These are phyloP conservation scores for Cydia strobilella DNA, from an alignment of 1,140 invertebrate species.

Conservation along the genomic window DNA sequence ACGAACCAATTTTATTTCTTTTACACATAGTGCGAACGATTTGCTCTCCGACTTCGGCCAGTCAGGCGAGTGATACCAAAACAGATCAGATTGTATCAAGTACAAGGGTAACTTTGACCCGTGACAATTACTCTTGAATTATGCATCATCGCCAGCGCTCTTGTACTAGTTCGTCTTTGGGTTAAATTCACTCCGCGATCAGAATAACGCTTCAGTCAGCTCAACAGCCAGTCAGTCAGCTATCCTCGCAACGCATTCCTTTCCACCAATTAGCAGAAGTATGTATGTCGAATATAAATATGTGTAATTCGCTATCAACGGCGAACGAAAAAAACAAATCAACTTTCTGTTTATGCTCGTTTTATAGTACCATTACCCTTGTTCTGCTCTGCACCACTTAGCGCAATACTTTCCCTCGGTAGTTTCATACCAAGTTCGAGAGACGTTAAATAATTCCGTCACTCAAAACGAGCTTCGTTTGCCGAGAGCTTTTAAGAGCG, in stretches of 20 bases:
- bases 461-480: conserved; percentile 36
- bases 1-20: neutral
- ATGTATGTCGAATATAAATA: conserved; percentile 36
- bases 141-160: neutral
- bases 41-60: too few relatives aligned
- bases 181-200: neutral
- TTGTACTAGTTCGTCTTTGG: neutral
- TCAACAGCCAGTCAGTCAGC: neutral
- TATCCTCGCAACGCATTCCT: conserved; percentile 39
- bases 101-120: too few relatives aligned
- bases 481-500: conserved; percentile 51
- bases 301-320: conserved; percentile 34
- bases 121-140: too few relatives aligned
- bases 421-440: conserved; percentile 2
- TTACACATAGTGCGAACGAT: too few relatives aligned
- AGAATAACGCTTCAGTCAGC: neutral
- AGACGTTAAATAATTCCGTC: conserved; percentile 34
- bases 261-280: conserved; percentile 43
- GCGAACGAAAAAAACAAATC: too few relatives aligned
- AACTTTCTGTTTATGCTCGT: conserved; percentile 40
- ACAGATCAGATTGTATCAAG: too few relatives aligned
- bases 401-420: conserved; percentile 12
- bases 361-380: conserved; percentile 40
- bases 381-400: conserved; percentile 36
- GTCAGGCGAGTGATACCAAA: too few relatives aligned